These are phyloP conservation scores for Temnothorax curvispinosus DNA, from an alignment of 1,140 invertebrate species.

Conservation along the genomic window DNA sequence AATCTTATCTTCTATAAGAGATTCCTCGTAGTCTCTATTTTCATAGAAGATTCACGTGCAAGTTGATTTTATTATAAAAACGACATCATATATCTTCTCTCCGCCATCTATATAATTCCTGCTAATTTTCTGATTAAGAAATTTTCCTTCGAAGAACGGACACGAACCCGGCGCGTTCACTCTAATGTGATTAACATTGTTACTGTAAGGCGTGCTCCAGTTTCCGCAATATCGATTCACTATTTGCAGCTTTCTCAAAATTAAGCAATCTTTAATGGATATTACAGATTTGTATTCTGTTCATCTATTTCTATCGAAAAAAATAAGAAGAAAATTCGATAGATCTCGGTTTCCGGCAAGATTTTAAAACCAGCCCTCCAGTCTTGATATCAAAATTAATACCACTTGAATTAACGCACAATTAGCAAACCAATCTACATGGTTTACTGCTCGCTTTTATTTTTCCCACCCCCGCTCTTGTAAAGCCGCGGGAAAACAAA, in stretches of 20 bases:
- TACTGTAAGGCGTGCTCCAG: background rate
- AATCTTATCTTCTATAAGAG: background rate
- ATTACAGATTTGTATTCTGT: background rate
- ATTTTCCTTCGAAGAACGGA: slow-evolving; percentile 23
- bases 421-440: slow-evolving; percentile 15
- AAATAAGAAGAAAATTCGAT: background rate
- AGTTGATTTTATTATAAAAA: slow-evolving; percentile 18
- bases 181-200: slow-evolving; percentile 36
- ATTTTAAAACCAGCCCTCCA: background rate
- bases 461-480: background rate
- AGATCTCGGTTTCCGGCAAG: background rate
- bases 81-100: background rate
- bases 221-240: slow-evolving; percentile 27
- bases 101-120: background rate
- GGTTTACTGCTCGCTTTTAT: background rate
- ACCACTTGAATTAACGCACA: slow-evolving; percentile 24
- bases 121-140: slow-evolving; percentile 36
- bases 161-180: background rate
- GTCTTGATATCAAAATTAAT: slow-evolving; percentile 17
- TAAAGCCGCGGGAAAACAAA: background rate
- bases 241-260: background rate
- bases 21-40: background rate
- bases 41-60: background rate
- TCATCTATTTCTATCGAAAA: background rate
- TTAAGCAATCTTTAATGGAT: background rate